phyloP scores from a whole-genome alignment of 2,113 vertebrate species.

The Phaethornis superciliosus region DNA sequence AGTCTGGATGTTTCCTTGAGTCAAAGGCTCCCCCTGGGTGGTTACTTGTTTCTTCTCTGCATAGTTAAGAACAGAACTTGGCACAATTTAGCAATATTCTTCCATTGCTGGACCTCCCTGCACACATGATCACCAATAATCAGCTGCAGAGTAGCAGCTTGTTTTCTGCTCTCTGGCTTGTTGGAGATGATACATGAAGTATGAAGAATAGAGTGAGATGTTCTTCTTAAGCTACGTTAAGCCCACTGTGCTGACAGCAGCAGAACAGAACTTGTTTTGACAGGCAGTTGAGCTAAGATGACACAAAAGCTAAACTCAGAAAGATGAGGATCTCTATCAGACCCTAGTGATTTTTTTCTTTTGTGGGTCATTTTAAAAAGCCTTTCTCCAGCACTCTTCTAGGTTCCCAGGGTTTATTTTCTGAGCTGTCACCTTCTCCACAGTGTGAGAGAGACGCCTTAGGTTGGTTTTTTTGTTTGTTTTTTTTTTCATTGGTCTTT shows the following conservation, averaged over 20 bases:
- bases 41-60: background rate
- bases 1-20: background rate
- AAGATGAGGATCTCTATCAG: constrained; percentile 38
- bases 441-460: background rate
- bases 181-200: constrained; percentile 58
- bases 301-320: constrained; percentile 12
- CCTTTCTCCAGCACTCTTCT: background rate
- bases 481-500: background rate
- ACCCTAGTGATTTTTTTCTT: background rate
- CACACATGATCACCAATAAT: constrained; percentile 33
- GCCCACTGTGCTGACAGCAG: constrained; percentile 66
- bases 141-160: constrained; percentile 13
- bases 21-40: background rate
- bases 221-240: constrained; percentile 68
- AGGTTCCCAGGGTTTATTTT: background rate
- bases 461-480: background rate
- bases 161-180: constrained; percentile 64
- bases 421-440: background rate
- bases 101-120: background rate
- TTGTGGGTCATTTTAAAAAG: constrained; percentile 33
- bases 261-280: constrained; percentile 63
- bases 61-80: background rate
- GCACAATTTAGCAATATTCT: background rate
- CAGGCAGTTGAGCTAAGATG: constrained; percentile 38
- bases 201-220: constrained; percentile 40